phyloP scores from a whole-genome alignment of 1,140 invertebrate genomes.

The Acyrthosiphon pisum region DNA sequence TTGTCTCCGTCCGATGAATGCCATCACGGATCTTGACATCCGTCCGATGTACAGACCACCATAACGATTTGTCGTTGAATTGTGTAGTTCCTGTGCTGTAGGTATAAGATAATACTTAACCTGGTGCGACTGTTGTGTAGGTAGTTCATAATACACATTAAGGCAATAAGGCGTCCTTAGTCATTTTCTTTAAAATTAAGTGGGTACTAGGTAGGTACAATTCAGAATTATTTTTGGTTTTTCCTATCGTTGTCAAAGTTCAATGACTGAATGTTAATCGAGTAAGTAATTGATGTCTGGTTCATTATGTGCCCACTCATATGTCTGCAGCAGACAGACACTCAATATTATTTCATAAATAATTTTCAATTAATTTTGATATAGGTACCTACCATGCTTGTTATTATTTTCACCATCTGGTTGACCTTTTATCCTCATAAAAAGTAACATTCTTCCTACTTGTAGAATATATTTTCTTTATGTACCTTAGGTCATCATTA shows the following conservation, averaged over 20 bases:
- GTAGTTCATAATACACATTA: background rate
- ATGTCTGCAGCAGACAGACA: background rate
- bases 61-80: background rate
- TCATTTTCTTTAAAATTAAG: background rate
- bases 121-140: no score
- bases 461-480: background rate
- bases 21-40: no score
- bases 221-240: background rate
- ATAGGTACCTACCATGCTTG: background rate
- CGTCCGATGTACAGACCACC: background rate
- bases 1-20: background rate
- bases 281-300: background rate
- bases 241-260: background rate
- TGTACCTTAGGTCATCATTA: background rate
- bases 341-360: conserved; percentile 11
- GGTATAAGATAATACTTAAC: background rate
- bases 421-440: background rate
- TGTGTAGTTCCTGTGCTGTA: no score
- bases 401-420: background rate
- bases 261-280: background rate
- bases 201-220: background rate
- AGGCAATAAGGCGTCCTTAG: no score
- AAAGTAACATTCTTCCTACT: background rate
- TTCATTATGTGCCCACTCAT: background rate
- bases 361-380: conserved; percentile 26